These are phyloP conservation scores for Apteryx mantelli DNA, from an alignment of 2,113 vertebrate species.

Conservation along the genomic window DNA sequence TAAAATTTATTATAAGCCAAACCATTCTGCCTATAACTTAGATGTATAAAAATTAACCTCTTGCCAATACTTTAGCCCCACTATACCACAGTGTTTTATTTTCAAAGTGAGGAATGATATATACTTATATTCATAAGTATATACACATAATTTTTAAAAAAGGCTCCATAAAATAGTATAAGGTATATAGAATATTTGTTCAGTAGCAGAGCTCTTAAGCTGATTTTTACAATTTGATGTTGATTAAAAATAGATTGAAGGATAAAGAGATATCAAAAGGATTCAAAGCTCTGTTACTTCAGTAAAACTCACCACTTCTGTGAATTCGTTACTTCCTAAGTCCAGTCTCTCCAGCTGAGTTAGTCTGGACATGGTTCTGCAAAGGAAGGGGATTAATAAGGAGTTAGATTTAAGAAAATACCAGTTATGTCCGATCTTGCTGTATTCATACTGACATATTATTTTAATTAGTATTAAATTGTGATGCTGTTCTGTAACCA, in stretches of 20 bases:
- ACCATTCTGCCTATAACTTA: background rate
- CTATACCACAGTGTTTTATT: background rate
- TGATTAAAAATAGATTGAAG: slow-evolving; percentile 33
- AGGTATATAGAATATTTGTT: background rate
- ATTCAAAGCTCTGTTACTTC: background rate
- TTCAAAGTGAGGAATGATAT: background rate
- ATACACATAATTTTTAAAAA: background rate
- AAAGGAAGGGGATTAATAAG: slow-evolving; percentile 39
- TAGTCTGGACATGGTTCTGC: slow-evolving; percentile 97
- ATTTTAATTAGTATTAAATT: background rate
- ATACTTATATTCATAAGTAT: background rate
- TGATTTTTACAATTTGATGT: slow-evolving; percentile 11
- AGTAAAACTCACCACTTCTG: slow-evolving; percentile 85
- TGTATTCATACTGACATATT: background rate
- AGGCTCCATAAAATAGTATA: background rate
- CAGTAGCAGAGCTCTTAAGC: background rate
- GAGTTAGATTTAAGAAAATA: slow-evolving; percentile 39
- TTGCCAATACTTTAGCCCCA: background rate
- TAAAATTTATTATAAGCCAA: background rate
- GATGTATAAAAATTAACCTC: background rate
- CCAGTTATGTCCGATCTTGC: background rate
- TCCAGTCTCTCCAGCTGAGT: slow-evolving; percentile 96
- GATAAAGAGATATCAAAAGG: background rate
- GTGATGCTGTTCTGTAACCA: background rate
- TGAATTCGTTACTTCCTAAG: slow-evolving; percentile 99